Evolutionary conservation across 2,888 invertebrate species (phyloP).

Genomic region (Philereme vetulata): DNA sequence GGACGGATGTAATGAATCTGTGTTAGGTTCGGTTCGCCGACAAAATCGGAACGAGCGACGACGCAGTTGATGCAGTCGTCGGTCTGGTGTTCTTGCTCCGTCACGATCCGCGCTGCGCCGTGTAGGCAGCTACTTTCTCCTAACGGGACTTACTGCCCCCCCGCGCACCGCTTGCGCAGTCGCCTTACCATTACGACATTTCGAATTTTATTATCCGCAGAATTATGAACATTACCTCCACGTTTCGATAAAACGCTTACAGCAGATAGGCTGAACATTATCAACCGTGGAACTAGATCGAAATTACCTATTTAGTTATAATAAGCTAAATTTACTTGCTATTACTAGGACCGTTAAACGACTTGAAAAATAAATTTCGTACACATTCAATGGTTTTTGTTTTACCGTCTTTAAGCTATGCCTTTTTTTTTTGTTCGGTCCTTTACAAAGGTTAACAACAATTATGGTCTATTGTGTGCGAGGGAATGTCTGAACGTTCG

Average conservation of each 20-base stretch:
- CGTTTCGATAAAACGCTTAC: conserved; percentile 58
- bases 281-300: conserved; percentile 42
- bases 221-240: conserved; percentile 57
- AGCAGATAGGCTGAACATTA: conserved; percentile 36
- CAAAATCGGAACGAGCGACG: conserved; percentile 65
- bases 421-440: conserved; percentile 20
- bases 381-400: conserved; percentile 21
- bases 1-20: conserved; percentile 39
- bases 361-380: conserved; percentile 16
- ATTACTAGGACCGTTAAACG: conserved; percentile 18
- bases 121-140: conserved; percentile 82
- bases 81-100: conserved; percentile 51
- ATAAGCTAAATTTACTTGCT: conserved; percentile 8
- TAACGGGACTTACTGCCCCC: conserved; percentile 72
- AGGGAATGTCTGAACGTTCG: conserved; percentile 41
- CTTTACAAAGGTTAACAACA: conserved; percentile 35
- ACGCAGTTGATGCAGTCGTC: conserved; percentile 55
- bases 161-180: conserved; percentile 50
- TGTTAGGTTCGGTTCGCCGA: conserved; percentile 53
- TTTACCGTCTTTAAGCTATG: conserved; percentile 16
- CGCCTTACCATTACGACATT: conserved; percentile 69
- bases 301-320: conserved; percentile 36
- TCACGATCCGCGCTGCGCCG: conserved; percentile 66
- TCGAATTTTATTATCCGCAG: conserved; percentile 68
- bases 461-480: conserved; percentile 31